These are phyloP conservation scores for Parauchenoglanis ngamensis DNA, from an alignment of 2,797 vertebrate genomes.

Conservation along the genomic window DNA sequence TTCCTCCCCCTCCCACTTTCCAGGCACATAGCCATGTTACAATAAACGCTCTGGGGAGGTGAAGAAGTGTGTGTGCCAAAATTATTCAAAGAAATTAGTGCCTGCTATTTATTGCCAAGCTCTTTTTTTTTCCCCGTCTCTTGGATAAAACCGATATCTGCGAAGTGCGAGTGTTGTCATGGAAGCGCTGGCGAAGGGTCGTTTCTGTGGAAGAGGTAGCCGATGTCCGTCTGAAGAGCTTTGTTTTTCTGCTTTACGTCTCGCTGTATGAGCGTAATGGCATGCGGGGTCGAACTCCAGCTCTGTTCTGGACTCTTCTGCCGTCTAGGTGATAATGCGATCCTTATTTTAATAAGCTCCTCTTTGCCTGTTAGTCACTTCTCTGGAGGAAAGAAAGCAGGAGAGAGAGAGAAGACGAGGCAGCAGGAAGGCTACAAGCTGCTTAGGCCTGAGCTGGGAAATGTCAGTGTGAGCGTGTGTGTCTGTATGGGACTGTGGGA, in stretches of 20 bases:
- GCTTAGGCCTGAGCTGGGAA: background rate
- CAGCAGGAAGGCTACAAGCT: background rate
- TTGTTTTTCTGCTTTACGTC: background rate
- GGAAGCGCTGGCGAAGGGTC: background rate
- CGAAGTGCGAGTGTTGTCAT: slow-evolving; percentile 15
- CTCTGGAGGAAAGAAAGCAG: background rate
- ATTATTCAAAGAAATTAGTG: slow-evolving; percentile 24
- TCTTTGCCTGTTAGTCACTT: slow-evolving; percentile 4
- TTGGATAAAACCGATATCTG: background rate
- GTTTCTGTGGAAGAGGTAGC: background rate
- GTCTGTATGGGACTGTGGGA: background rate
- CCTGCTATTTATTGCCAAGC: background rate
- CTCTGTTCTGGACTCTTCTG: slow-evolving; percentile 10
- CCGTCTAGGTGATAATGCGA: slow-evolving; percentile 11
- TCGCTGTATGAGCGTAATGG: background rate
- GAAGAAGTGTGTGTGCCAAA: slow-evolving; percentile 2
- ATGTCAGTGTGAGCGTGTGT: background rate
- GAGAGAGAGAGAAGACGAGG: background rate
- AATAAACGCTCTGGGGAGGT: background rate
- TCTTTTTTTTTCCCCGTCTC: background rate
- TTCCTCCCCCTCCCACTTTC: slow-evolving; percentile 2
- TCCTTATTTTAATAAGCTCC: slow-evolving; percentile 11
- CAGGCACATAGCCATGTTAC: slow-evolving; percentile 13
- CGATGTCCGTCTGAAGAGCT: background rate
- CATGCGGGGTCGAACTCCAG: background rate